Evolutionary conservation across 64 coral and sea anemone species (phyloP), one percentile per base, ranked within the genome.

Genomic region (Actinia tenebrosa): DNA sequence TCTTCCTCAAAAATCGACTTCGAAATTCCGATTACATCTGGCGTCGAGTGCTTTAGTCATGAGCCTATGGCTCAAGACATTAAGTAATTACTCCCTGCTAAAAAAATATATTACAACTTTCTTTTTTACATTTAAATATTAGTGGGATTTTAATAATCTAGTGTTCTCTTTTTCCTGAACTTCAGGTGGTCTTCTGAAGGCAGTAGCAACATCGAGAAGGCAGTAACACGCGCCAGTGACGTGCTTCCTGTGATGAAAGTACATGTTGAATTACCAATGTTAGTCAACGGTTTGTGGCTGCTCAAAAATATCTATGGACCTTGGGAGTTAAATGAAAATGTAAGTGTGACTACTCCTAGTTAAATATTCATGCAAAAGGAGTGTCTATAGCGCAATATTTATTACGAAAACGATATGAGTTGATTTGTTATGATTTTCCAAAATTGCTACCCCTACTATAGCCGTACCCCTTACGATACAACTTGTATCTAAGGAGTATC

Each of bases 211-310:
- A 83, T 89, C 82, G 78, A 84, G 55, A 9, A 60, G 47, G 88
- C 78, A 37, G 26, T 25, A 45, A 84, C 46, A 69, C 58, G 79
- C 19, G 53, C 83, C 17, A 86, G 17, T 30, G 89, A 93, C 17
- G 84, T 68, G 6, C 88, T 84, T 47, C 88, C 94, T 50, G 91
- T 93, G 10, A 97, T 97, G 94, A 87, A 90, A 64, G 85, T 97
- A 15, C 85, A 93, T 59, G 88, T 93, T 1, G 79, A 91, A 44
- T 80, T 97, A 26, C 88, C 91, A 1, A 80, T 97, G 20, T 79
- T 89, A 44, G 64, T 93, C 71, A 97, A 97, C 26, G 69, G 91
- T 69, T 82, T 97, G 53, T 97, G 94, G 94, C 80, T 93, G 8
- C 68, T 97, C 20, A 92, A 88, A 71, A 97, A 97, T 56, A 62